A percentile compares a stretch with the other conserved stretches of the same genome.
Conservation (phyloP, 2,113 vertebrate genomes). For the Paramisgurnus dabryanus region DNA sequence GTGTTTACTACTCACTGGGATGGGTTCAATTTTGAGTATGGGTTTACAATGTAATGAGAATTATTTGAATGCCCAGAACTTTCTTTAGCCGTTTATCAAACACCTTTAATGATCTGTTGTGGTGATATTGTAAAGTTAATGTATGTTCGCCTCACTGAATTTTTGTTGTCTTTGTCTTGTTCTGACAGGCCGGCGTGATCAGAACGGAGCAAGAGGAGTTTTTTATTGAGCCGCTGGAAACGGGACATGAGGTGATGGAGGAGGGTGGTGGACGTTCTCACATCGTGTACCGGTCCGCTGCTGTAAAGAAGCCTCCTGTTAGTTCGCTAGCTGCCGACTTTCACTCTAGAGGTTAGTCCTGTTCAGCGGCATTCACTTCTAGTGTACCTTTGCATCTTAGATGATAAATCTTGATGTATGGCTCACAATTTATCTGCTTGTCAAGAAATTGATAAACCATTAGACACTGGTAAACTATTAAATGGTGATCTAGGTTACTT, state of each 20-base stretch:
- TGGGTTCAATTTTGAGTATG: too few species aligned
- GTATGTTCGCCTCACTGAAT: not conserved
- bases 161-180: not conserved
- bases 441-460: not conserved
- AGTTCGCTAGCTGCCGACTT: slow-evolving; percentile 56
- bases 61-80: not conserved
- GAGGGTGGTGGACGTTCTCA: slow-evolving; percentile 84
- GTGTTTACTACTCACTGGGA: too few species aligned
- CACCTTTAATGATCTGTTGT: not conserved
- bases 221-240: slow-evolving; percentile 94
- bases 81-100: not conserved
- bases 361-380: not conserved
- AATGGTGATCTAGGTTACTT: not conserved
- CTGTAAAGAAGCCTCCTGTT: slow-evolving; percentile 74
- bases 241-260: slow-evolving; percentile 73
- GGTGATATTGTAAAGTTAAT: not conserved
- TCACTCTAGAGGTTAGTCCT: slow-evolving; percentile 84
- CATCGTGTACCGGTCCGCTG: slow-evolving; percentile 88
- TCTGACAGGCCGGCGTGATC: slow-evolving; percentile 92
- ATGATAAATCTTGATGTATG: not conserved
- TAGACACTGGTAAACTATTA: not conserved
- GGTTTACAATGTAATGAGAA: too few species aligned
- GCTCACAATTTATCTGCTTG: not conserved
- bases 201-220: slow-evolving; percentile 93
- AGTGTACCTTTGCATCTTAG: not conserved